Percentiles rank a stretch among this genome's conserved stretches.
These are phyloP conservation scores for Ptiloglossa arizonensis DNA, from an alignment of 1,140 invertebrate genomes.

Conservation along the genomic window DNA sequence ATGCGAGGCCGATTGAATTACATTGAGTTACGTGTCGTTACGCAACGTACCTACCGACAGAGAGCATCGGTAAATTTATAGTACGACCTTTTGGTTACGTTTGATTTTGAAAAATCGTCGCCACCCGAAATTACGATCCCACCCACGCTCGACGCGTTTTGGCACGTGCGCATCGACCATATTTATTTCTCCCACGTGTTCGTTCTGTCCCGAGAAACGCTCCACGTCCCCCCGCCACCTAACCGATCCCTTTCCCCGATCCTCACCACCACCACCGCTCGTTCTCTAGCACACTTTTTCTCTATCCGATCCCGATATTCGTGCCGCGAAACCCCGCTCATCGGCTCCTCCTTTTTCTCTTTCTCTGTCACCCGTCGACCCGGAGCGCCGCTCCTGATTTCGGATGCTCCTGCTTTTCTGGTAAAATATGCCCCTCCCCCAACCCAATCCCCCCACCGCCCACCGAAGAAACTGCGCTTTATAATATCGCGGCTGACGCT, in stretches of 20 bases:
- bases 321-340: not conserved
- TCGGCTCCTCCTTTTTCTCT: not conserved
- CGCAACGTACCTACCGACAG: conserved; percentile 54
- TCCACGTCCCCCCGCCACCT: no score
- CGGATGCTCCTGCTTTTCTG: conserved; percentile 28
- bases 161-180: conserved; percentile 63
- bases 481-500: conserved; percentile 57
- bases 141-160: conserved; percentile 60
- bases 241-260: no score
- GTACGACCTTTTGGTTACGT: conserved; percentile 66
- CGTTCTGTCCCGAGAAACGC: conserved; percentile 8
- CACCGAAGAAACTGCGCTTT: conserved; percentile 45
- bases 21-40: conserved; percentile 69
- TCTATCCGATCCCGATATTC: not conserved
- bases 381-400: conserved; percentile 34
- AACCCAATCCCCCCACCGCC: no score
- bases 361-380: conserved; percentile 10
- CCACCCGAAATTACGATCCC: conserved; percentile 64
- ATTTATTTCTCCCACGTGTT: conserved; percentile 66
- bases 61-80: conserved; percentile 55
- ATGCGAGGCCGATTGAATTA: conserved; percentile 70
- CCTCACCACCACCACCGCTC: not conserved
- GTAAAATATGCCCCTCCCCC: conserved; percentile 60
- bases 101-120: conserved; percentile 71
- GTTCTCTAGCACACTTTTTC: not conserved